Evolutionary conservation across 2,113 vertebrate genomes (phyloP).

Genomic region (Callospermophilus lateralis): DNA sequence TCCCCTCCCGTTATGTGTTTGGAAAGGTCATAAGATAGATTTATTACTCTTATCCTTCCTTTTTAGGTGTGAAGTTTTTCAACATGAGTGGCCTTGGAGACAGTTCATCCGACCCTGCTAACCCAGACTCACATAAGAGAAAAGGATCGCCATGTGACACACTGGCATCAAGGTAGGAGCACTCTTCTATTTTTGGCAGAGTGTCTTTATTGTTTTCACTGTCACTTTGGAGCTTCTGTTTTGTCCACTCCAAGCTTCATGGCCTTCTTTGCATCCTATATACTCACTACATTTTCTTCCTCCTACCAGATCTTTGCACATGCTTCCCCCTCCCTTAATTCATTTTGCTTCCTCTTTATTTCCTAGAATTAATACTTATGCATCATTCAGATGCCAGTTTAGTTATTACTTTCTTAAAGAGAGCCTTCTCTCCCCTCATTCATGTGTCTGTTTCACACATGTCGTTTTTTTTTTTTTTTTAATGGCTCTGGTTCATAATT

Average conservation of each 20-base stretch:
- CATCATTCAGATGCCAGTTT: neutral
- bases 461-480: neutral
- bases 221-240: constrained; percentile 44
- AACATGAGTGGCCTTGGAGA: constrained; percentile 98
- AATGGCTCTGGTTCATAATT: constrained; percentile 28
- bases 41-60: constrained; percentile 64
- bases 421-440: neutral
- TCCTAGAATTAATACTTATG: neutral
- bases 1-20: neutral
- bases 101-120: constrained; percentile 92
- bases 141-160: constrained; percentile 96
- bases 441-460: neutral
- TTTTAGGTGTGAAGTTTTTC: constrained; percentile 92
- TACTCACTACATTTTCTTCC: neutral
- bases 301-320: neutral
- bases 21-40: neutral
- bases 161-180: constrained; percentile 92
- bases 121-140: constrained; percentile 95
- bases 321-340: neutral
- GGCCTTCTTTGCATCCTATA: neutral
- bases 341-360: neutral
- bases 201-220: constrained; percentile 61
- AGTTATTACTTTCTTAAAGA: constrained; percentile 30
- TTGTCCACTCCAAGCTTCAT: constrained; percentile 67
- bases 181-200: neutral